Conservation (phyloP, 35 echinoderm and acorn worm genomes). For the Heliocidaris tuberculata region DNA sequence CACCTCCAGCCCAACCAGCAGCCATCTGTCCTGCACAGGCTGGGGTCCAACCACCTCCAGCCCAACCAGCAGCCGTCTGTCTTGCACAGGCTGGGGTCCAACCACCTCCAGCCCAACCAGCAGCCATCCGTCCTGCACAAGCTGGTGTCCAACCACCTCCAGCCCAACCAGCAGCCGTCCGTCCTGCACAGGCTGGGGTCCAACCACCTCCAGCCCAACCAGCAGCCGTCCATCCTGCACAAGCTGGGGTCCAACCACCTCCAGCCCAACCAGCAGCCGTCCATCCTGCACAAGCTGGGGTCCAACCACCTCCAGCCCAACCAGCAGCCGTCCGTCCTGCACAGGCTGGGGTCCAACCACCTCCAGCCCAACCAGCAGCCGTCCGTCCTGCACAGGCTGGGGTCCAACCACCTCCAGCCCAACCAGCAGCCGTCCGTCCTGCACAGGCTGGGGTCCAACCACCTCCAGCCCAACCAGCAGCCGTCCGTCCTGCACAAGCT, state of each 20-base stretch:
- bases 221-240: no score
- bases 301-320: not conserved
- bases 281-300: no score
- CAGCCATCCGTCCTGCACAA: no score
- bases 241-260: no score
- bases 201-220: no score
- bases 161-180: no score
- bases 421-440: not conserved
- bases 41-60: not conserved
- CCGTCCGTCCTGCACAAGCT: not conserved
- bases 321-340: not conserved
- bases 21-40: not conserved
- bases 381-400: not conserved
- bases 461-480: slow-evolving; percentile 19
- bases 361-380: not conserved
- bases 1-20: slow-evolving; percentile 9
- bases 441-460: not conserved
- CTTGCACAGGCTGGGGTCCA: no score
- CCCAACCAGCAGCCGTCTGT: no score
- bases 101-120: no score
- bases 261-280: no score
- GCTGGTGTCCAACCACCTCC: no score
- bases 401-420: not conserved
- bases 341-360: not conserved
- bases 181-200: no score